phyloP scores from a whole-genome alignment of 2,888 invertebrate genomes.

The Rhorus exstirpatorius region DNA sequence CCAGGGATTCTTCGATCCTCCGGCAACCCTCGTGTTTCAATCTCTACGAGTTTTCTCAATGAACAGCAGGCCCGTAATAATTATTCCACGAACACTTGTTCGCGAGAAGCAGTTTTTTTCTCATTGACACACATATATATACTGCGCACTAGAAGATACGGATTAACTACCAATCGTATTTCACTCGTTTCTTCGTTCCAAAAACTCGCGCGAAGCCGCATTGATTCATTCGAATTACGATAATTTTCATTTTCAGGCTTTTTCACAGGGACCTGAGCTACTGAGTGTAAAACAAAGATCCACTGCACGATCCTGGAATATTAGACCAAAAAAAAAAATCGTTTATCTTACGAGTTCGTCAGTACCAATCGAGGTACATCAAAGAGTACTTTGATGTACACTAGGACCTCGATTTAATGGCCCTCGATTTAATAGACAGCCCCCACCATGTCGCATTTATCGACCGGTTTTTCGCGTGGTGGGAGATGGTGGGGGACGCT shows the following conservation, averaged over 20 bases:
- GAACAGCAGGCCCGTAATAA: conserved; percentile 52
- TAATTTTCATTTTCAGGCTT: conserved; percentile 12
- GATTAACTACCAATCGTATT: conserved; percentile 25
- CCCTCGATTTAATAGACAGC: no score
- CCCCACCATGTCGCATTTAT: no score
- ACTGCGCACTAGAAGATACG: conserved; percentile 9
- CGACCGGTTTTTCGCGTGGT: no score
- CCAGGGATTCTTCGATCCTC: conserved; percentile 35
- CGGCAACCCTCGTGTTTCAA: conserved; percentile 2
- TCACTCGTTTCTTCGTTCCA: conserved; percentile 9
- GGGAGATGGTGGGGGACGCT: no score
- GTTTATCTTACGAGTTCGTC: no score
- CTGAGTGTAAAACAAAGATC: not conserved
- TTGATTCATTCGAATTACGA: not conserved
- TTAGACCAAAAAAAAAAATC: not conserved
- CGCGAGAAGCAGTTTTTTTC: conserved; percentile 38
- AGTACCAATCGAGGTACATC: no score
- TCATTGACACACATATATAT: conserved; percentile 9
- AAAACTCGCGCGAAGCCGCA: no score
- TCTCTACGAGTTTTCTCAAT: conserved; percentile 26
- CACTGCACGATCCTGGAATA: not conserved
- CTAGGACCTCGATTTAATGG: no score
- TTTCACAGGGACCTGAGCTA: not conserved
- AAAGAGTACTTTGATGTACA: no score
- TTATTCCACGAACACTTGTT: conserved; percentile 66